A percentile compares a stretch with the other conserved stretches of the same genome.
Evolutionary conservation across 2,888 invertebrate genomes (phyloP).

Genomic region (Hipparchia semele): DNA sequence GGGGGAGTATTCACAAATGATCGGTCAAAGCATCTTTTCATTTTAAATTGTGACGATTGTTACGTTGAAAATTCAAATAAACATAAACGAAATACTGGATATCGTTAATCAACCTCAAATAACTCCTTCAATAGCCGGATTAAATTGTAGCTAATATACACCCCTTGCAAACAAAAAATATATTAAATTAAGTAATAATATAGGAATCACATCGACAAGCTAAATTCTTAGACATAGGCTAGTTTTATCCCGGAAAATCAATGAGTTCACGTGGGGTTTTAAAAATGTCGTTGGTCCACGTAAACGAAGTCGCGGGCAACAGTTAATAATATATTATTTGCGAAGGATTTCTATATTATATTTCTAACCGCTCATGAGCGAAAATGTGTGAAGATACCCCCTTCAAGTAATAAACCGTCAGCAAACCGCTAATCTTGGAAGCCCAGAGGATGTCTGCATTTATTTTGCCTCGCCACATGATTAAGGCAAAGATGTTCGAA

Average conservation of each 20-base stretch:
- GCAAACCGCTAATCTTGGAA: conserved; percentile 4
- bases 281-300: too few species aligned
- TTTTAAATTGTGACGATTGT: neutral
- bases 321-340: too few species aligned
- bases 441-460: conserved; percentile 12
- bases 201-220: neutral
- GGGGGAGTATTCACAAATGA: neutral
- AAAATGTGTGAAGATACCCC: neutral
- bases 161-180: too few species aligned
- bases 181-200: too few species aligned
- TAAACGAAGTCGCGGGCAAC: too few species aligned
- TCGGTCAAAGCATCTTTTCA: neutral
- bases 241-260: too few species aligned
- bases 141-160: neutral
- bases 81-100: neutral
- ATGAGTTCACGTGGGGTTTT: too few species aligned
- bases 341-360: too few species aligned
- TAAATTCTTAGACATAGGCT: too few species aligned
- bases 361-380: neutral
- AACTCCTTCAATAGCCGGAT: neutral
- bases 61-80: neutral
- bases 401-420: conserved; percentile 11
- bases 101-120: neutral
- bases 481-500: conserved; percentile 1
- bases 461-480: conserved; percentile 3